These are phyloP conservation scores for Vultur gryphus DNA, from an alignment of 2,797 vertebrate species.

Conservation along the genomic window DNA sequence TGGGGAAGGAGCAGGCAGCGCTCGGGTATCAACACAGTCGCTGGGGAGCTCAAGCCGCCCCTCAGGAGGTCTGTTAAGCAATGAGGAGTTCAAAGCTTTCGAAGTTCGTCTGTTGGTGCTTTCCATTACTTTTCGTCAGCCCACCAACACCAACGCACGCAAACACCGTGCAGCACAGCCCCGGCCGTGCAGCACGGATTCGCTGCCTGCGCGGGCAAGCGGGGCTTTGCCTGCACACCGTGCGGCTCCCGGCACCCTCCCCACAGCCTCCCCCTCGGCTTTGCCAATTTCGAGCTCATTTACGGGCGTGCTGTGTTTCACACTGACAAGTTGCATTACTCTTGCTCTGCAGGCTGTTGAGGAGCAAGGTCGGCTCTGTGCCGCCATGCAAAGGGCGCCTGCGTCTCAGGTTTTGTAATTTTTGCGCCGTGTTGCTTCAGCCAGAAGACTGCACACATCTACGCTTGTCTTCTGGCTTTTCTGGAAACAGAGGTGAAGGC, in stretches of 20 bases:
- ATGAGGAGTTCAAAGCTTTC: not conserved
- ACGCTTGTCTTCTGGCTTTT: fast-evolving
- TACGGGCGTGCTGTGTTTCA: fast-evolving
- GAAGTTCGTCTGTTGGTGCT: not conserved
- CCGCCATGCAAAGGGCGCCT: fast-evolving
- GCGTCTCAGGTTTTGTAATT: fast-evolving
- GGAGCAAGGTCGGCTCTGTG: not conserved
- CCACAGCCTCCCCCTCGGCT: not conserved
- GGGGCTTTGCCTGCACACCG: not conserved
- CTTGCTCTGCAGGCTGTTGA: fast-evolving
- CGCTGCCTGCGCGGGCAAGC: fast-evolving
- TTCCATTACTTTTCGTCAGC: not conserved
- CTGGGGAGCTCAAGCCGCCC: not conserved
- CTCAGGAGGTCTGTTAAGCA: not conserved
- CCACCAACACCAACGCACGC: not conserved
- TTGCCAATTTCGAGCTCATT: not conserved
- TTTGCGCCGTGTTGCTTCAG: not conserved
- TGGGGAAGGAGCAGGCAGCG: not conserved
- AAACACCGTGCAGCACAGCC: too few species aligned
- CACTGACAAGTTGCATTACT: fast-evolving
- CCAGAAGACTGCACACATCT: not conserved
- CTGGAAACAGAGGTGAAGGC: fast-evolving
- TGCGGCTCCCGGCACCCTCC: not conserved
- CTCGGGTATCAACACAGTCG: not conserved
- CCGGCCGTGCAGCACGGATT: not conserved